Evolutionary conservation across 2,113 vertebrate genomes (phyloP), one percentile per base, ranked within the genome.

Genomic region (Gallinago jamesoni): DNA sequence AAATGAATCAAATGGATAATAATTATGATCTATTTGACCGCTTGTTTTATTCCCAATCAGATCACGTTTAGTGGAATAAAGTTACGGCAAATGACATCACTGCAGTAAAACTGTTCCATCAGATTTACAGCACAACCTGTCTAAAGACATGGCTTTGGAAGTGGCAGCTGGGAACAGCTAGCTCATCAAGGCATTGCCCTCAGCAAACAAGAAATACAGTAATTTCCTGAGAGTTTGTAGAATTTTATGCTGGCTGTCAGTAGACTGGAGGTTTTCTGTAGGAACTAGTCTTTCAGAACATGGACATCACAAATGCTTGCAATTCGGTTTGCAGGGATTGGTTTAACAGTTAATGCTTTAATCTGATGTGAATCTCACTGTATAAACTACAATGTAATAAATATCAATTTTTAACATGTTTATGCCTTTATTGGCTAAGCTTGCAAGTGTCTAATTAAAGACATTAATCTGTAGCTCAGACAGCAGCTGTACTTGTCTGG

Each of bases 361-460:
- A 83, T 94, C 75, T 85, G 70, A 77, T 66, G 25, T 2, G n/a
- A 84, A 73, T 76, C 57, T 90, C 2, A 2, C 70, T 87, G 41
- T 90, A 77, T 82, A 90, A 80, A 85, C 57, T 37, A 53, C 30
- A 39, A 4, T 47, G 72, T 55, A 85, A 91, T 74, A 96, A 94
- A 93, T 85, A 91, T 63, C 48, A 72, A 74, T 79, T 95, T 89
- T 93, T 85, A 96, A 87, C 78, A 83, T 25, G 50, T 85, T 96
- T 83, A 80, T 94, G 73, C 63, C 72, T 90, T 77, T 86, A 80
- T 80, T 93, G 87, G 82, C 70, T 88, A 70, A 77, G 78, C 75
- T 91, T 93, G 85, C 68, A 67, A 70, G 84, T 64, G 50, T 55
- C 75, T 94, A 95, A 96, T 94, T 91, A 96, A 96, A 97, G 70